These are phyloP conservation scores for Microplitis demolitor DNA, from an alignment of 1,140 invertebrate species.

Conservation along the genomic window DNA sequence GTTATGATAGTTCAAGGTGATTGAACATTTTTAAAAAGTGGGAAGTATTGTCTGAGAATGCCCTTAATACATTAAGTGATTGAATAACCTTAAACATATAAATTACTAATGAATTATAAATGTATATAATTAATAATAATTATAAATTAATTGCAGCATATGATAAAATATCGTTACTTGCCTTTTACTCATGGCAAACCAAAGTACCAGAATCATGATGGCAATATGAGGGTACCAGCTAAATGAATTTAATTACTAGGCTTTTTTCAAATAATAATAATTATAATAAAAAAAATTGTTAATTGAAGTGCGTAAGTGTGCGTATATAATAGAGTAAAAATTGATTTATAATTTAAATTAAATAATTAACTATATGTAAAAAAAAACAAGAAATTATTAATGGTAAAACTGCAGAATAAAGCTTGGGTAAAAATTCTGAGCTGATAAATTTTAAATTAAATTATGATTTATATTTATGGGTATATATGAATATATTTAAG, in stretches of 20 bases:
- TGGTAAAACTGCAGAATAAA: not conserved
- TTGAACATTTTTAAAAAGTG: too few species aligned
- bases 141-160: slow-evolving; percentile 75
- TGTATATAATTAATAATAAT: not conserved
- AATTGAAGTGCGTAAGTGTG: slow-evolving; percentile 46
- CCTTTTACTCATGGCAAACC: slow-evolving; percentile 98
- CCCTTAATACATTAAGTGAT: too few species aligned
- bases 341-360: slow-evolving; percentile 22
- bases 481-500: not conserved
- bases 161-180: slow-evolving; percentile 99
- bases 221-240: slow-evolving; percentile 62
- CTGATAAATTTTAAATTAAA: not conserved
- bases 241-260: slow-evolving; percentile 37
- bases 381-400: not conserved
- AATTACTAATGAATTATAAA: too few species aligned
- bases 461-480: too few species aligned
- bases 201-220: slow-evolving; percentile 77
- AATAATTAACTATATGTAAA: not conserved
- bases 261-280: slow-evolving; percentile 4
- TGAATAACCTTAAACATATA: too few species aligned
- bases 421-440: too few species aligned
- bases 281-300: slow-evolving; percentile 35
- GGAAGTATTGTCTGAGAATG: too few species aligned
- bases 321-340: slow-evolving; percentile 35
- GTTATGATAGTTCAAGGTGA: too few species aligned